Base-by-base conservation (phyloP, 2,888 invertebrate genomes). In the Kryphioiulus occultus region DNA sequence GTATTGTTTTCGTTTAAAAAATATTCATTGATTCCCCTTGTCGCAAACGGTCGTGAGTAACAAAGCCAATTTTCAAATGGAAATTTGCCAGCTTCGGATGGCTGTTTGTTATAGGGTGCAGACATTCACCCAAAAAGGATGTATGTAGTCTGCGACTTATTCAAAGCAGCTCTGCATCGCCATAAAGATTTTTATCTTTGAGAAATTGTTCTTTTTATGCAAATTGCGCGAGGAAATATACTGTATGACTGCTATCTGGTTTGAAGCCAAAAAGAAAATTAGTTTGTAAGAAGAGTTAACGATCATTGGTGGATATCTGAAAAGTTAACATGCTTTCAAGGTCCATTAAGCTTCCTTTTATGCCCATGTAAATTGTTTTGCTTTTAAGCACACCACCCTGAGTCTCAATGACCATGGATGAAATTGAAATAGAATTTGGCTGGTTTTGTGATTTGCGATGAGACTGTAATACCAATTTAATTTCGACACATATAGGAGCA, bases 171-270 rank as follows among this genome's bases (percentile, higher is more conserved):
- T 68, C 68, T 26, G 68, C 68, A 26, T 22, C 68, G 68, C 9
- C 26, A 1, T 68, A 68, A 68, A 68, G 68, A 68, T 68, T 68
- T 68, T 22, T 68, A 68, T 68, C 68, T 22, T 26, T 26, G 5
- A 26, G 26, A 26, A 68, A 68, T 68, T 68, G 26, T 68, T 68
- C 68, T 26, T 68, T 68, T 68, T 68, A 68, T 68, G 68, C 68
- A 68, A 68, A 68, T 68, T 22, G 9, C n/a, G 2, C 26, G 19
- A 26, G 68, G 68, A 26, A 26, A 26, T n/a, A n/a, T n/a, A n/a
- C n/a, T n/a, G n/a, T 68, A 68, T 68, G 68, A 26, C 68, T 26
- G 7, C 22, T 7, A 26, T 68, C 68, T 68, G 68, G 68, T 68
- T 68, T 26, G 22, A 26, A 68, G 68, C 68, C 68, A 68, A 9